phyloP scores from a whole-genome alignment of 2,797 vertebrate species.

The Sebastes hubbsi region DNA sequence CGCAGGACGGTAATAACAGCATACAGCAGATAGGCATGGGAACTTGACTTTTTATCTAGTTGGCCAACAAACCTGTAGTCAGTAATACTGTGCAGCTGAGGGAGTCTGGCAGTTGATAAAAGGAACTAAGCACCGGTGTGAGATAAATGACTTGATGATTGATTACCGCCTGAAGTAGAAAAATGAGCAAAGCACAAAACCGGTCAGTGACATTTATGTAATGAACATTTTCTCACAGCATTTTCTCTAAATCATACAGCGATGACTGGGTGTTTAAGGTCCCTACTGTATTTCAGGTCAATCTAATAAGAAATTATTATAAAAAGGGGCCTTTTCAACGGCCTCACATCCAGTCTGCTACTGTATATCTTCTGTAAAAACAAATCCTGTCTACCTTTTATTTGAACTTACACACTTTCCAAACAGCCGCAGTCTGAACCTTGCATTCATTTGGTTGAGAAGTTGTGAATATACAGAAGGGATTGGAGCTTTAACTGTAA shows the following conservation, averaged over 20 bases:
- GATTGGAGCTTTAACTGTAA: not conserved
- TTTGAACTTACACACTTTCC: not conserved
- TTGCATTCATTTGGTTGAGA: not conserved
- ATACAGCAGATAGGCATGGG: constrained; percentile 38
- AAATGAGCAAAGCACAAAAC: constrained; percentile 68
- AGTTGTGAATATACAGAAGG: not conserved
- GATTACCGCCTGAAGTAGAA: constrained; percentile 69
- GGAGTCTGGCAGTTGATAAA: constrained; percentile 75
- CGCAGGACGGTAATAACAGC: not conserved
- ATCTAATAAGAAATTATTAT: not conserved
- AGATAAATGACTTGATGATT: constrained; percentile 76
- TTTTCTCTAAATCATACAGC: constrained; percentile 12
- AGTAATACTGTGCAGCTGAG: constrained; percentile 63
- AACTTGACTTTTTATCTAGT: constrained; percentile 56
- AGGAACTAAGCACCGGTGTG: constrained; percentile 54
- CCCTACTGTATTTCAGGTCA: constrained; percentile 20
- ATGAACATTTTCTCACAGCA: constrained; percentile 73
- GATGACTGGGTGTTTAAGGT: not conserved
- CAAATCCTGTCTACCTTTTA: not conserved
- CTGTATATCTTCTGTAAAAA: not conserved
- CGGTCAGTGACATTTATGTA: constrained; percentile 56
- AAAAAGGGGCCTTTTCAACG: not conserved
- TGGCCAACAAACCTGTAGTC: constrained; percentile 58
- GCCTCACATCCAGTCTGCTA: not conserved
- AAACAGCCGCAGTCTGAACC: not conserved